Base-by-base conservation (phyloP, 2,888 invertebrate genomes). In the Standfussiana lucernea region DNA sequence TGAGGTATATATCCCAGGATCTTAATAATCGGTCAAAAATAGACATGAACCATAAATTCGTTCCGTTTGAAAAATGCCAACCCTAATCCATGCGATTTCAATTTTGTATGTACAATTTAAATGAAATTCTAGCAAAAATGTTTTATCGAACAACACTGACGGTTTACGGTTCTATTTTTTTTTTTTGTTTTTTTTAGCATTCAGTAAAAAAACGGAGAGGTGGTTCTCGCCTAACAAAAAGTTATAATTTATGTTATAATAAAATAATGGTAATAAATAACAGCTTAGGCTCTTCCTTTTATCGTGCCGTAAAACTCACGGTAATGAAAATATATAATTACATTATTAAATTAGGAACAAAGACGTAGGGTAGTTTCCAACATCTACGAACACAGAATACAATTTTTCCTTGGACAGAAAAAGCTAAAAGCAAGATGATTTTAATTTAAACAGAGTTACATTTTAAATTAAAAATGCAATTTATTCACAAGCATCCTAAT, bases 61-160 rank as follows among this genome's bases (percentile, higher is more conserved):
- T 53, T 61, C 6, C 47, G 73, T 42, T 42, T 72, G 69, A 7
- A 0, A n/a, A 61, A 40, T 64, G 42, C 21, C 77, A 83, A 72
- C 85, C 86, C 80, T 80, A 67, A 77, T 70, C 47, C 68, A 15
- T 47, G 28, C 59, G 77, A 75, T 78, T 84, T 78, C 71, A 72
- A 78, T 77, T 82, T 66, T 61, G 67, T 42, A 62, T 62, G 53
- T 66, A 79, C 62, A 73, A 74, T 84, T 79, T 75, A 65, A 77
- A 79, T 75, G 62, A 65, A 83, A 79, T 79, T 77, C 75, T 79
- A 79, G 56, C 70, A 79, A 83, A 83, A 70, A 77, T 73, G 37
- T 76, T 78, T 71, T 67, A 47, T 73, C 62, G 67, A 72, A 82
- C 59, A 75, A 69, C 72, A 74, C 32, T 56, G 45, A 47, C 2